Conservation (phyloP, 2,113 vertebrate species). For the Odocoileus hemionus region DNA sequence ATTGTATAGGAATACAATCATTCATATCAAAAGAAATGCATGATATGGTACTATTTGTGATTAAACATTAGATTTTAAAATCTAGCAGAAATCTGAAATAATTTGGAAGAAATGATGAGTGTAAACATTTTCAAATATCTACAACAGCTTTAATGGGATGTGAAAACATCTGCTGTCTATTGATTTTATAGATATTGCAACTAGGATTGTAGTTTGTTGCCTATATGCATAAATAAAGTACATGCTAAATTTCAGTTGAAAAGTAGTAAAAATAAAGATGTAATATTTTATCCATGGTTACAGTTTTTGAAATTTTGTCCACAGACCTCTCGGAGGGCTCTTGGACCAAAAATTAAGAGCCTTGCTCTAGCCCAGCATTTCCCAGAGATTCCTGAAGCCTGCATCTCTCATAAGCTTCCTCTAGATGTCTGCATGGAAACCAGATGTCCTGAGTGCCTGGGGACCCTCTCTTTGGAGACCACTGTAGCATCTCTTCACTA, state of each 20-base stretch:
- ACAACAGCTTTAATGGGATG: neutral
- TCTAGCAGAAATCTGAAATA: neutral
- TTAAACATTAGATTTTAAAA: neutral
- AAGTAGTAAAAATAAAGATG: neutral
- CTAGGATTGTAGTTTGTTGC: neutral
- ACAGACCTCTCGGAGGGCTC: neutral
- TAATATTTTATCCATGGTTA: neutral
- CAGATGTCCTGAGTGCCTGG: rapidly evolving
- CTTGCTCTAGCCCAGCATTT: neutral
- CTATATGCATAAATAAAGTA: neutral
- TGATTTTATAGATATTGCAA: neutral
- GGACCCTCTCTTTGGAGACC: neutral
- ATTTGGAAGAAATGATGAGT: neutral
- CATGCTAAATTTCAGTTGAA: neutral
- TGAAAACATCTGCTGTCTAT: neutral
- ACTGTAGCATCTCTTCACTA: neutral
- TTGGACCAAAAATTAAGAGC: neutral
- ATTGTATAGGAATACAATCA: neutral
- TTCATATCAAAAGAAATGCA: neutral
- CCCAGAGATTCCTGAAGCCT: neutral
- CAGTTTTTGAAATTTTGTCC: neutral
- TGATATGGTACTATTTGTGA: neutral
- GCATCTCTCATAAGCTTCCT: neutral
- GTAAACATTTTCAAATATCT: neutral
- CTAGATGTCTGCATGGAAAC: rapidly evolving